A percentile compares a stretch with the other conserved stretches of the same genome.
These are phyloP conservation scores for Macheiramphus alcinus DNA, from an alignment of 2,113 vertebrate genomes.

Conservation along the genomic window DNA sequence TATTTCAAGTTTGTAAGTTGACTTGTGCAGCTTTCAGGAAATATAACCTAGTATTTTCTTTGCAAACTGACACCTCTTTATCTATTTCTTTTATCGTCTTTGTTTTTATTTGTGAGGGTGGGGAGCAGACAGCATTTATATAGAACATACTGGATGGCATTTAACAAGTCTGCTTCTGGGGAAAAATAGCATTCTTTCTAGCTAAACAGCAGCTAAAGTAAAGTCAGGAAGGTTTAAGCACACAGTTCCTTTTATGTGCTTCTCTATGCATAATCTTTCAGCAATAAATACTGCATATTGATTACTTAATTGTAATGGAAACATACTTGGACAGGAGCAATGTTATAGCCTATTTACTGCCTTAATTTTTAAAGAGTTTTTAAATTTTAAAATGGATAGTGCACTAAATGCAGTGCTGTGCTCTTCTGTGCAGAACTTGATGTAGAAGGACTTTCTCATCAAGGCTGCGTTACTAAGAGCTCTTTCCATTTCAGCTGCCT, in stretches of 20 bases:
- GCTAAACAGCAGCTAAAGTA: not conserved
- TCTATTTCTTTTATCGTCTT: slow-evolving; percentile 25
- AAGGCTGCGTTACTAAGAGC: slow-evolving; percentile 2
- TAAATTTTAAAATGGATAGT: slow-evolving; percentile 65
- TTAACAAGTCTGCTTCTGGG: not conserved
- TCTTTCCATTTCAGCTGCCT: slow-evolving; percentile 20
- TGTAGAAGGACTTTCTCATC: slow-evolving; percentile 13
- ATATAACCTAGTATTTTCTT: slow-evolving; percentile 1
- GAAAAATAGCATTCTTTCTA: not conserved
- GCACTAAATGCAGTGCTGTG: not conserved
- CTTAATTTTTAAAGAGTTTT: slow-evolving; percentile 74
- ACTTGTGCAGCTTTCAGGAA: not conserved
- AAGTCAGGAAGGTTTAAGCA: slow-evolving; percentile 13
- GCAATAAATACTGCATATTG: slow-evolving; percentile 70
- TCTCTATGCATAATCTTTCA: slow-evolving; percentile 13
- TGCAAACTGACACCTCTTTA: slow-evolving; percentile 33
- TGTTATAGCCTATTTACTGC: slow-evolving; percentile 55
- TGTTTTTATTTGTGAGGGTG: slow-evolving; percentile 11
- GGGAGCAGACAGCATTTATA: not conserved
- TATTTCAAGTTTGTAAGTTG: slow-evolving; percentile 45
- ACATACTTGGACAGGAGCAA: slow-evolving; percentile 31
- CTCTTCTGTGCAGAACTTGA: slow-evolving; percentile 6
- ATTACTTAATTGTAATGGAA: slow-evolving; percentile 75
- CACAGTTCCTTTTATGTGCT: not conserved
- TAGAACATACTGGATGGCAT: not conserved